Evolutionary conservation across 2,888 invertebrate species (phyloP), one percentile per base, ranked within the genome.

Genomic region (Bembecia ichneumoniformis): DNA sequence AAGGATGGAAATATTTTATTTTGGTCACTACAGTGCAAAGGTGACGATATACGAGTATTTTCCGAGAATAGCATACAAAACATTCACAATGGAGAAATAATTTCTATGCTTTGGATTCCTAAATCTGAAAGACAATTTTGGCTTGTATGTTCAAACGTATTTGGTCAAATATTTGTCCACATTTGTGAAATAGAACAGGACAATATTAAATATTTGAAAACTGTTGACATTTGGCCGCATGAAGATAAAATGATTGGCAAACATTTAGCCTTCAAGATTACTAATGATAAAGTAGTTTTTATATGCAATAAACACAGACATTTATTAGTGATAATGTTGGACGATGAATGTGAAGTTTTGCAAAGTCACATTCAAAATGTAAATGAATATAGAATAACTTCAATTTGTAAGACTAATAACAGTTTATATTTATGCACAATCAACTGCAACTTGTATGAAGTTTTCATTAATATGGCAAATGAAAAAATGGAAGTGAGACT

Each of bases 231-330:
- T 28, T 87, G 84, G 84, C 34, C 62, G 3, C 58, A 75, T 46
- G 71, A 72, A 57, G 87, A 87, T 49, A 74, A 63, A 59, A 84
- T 83, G 81, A 45, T 71, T 3, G 55, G 67, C 0, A 66, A 62
- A 46, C 52, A 61, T 50, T 50, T 81, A 11, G 56, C 71, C 36
- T 68, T 69, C 48, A 55, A 51, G 2, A 48, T 56, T 5, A 51
- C 62, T 3, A 56, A 67, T 35, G 59, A 69, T n/a, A 65, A 72
- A 35, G 55, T 74, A 4, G 49, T 80, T 47, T 49, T 82, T 20
- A 14, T 79, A 1, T 83, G 58, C 51, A 71, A 64, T 50, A 87
- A 87, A 68, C 66, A 82, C 49, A 74, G 84, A 61, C 77, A 84
- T 68, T 57, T 87, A 48, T 35, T 83, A 1, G 54, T 68, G 5